phyloP scores from a whole-genome alignment of 2,113 vertebrate species.

The Puffinus mauretanicus region DNA sequence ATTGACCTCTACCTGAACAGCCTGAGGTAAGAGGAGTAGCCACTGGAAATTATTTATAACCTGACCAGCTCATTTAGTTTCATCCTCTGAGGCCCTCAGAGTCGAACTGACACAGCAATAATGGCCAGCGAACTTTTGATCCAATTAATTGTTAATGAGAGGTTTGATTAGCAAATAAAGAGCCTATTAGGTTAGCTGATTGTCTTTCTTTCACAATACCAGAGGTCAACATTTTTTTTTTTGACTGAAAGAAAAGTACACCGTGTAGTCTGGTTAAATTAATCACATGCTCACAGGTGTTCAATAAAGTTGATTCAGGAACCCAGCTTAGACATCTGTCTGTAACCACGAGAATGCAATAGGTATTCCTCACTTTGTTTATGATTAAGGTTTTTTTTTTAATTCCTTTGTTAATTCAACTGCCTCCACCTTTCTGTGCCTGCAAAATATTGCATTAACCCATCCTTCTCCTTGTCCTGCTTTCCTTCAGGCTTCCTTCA shows the following conservation, averaged over 20 bases:
- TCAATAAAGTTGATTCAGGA: conserved; percentile 37
- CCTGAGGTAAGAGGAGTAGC: conserved; percentile 79
- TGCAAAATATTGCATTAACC: not conserved
- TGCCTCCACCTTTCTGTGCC: not conserved
- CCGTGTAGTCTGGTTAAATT: conserved; percentile 8
- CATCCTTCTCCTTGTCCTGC: not conserved
- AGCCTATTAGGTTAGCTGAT: conserved; percentile 77
- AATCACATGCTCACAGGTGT: conserved; percentile 23
- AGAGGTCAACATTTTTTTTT: conserved; percentile 59
- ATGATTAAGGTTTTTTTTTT: too few species aligned
- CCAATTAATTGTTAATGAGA: conserved; percentile 90
- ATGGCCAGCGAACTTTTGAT: conserved; percentile 85
- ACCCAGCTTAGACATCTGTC: not conserved
- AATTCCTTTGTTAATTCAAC: not conserved
- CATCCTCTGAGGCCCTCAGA: conserved; percentile 70
- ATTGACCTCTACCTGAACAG: conserved; percentile 76
- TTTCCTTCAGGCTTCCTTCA: not conserved
- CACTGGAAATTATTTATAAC: conserved; percentile 87
- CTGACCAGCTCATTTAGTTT: conserved; percentile 75
- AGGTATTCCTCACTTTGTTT: not conserved
- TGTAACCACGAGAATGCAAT: not conserved
- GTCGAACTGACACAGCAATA: conserved; percentile 80
- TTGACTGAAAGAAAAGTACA: conserved; percentile 16
- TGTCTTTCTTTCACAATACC: conserved; percentile 76
- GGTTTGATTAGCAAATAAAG: conserved; percentile 84